Evolutionary conservation across 2,888 invertebrate genomes (phyloP), one percentile per base, ranked within the genome.

Genomic region (Ophraella communa): DNA sequence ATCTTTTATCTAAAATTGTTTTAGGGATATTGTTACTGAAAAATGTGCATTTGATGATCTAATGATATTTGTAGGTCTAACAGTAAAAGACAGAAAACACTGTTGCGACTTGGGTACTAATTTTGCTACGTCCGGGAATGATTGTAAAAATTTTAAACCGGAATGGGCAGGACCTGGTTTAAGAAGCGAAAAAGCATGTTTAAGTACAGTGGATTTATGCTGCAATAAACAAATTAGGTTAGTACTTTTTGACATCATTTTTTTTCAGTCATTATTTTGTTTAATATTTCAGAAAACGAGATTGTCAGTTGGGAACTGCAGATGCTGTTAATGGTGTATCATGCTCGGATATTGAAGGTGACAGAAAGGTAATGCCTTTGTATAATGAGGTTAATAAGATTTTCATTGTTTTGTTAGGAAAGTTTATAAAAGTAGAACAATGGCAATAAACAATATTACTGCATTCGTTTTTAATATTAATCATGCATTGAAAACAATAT

Each of bases 171-270:
- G 84, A 14, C 83, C 90, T 53, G 80, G 85, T 0, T 79, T 83
- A 4, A 83, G 86, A 39, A 87, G 88, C 75, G 87, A 89, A 72
- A 83, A 84, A 2, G 77, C 86, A 1, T 91, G 91, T 71, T 77
- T 88, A 42, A 86, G 87, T n/a, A 84, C 88, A 0, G 84, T 88
- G 21, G 86, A 86, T 60, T 86, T 89, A 30, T 91, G 91, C 74
- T 91, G 91, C 77, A 83, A 85, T 23, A 82, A 83, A 14, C 83
- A 84, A 69, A 76, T 84, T 57, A 83, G 86, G 84, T 84, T 77
- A 66, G 65, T 66, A 53, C 39, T 39, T 39, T 17, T 17, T 39
- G 14, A 39, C 7, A 1, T 14, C 10, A 30, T 30, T 10, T 11
- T 30, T 30, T 30, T 10, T 10, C 30, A 66, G 20, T 11, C 49